phyloP scores from a whole-genome alignment of 2,888 invertebrate genomes.

The Spilarctia lutea region DNA sequence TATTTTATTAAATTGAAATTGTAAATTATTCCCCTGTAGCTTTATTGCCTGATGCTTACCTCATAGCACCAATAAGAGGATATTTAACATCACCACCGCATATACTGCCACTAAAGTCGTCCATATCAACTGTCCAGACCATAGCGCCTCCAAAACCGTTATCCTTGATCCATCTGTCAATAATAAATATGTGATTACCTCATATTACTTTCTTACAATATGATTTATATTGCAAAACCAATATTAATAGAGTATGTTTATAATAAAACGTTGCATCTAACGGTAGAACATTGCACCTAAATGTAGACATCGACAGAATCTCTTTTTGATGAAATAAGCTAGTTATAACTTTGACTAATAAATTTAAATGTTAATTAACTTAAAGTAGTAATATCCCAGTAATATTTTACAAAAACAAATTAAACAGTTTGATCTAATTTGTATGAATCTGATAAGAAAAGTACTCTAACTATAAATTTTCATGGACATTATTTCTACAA shows the following conservation, averaged over 20 bases:
- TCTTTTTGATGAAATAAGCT: neutral
- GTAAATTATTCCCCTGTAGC: neutral
- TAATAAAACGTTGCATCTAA: neutral
- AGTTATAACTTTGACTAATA: neutral
- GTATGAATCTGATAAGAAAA: neutral
- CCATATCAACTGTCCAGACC: constrained; percentile 99
- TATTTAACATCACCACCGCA: constrained; percentile 95
- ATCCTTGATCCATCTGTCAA: constrained; percentile 91
- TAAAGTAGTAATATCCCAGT: neutral
- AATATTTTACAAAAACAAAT: no score
- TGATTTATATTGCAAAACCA: neutral
- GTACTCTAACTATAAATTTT: no score
- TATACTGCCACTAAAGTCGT: constrained; percentile 94
- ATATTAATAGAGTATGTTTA: neutral
- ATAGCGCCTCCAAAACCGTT: constrained; percentile 96
- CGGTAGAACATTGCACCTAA: no score
- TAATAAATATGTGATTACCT: neutral
- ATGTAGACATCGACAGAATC: neutral
- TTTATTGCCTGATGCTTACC: constrained; percentile 73
- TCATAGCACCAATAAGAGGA: constrained; percentile 96
- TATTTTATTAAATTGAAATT: neutral
- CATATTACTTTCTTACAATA: no score
- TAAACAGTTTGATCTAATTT: neutral
- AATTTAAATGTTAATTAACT: neutral
- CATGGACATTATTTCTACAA: neutral